Evolutionary conservation across 1,140 invertebrate species (phyloP).

Genomic region (Episyrphus balteatus): DNA sequence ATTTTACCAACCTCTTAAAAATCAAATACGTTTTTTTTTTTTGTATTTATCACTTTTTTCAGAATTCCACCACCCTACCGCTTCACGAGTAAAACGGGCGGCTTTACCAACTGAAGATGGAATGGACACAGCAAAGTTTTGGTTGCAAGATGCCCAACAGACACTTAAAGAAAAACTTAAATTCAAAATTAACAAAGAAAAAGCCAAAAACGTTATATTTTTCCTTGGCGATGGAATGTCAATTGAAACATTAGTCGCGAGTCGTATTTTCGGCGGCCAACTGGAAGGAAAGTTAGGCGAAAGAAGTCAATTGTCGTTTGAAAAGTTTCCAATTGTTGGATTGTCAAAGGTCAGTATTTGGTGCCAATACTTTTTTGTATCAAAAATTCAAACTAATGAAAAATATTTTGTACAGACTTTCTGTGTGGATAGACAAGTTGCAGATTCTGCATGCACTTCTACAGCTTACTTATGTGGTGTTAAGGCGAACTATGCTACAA

Average conservation of each 20-base stretch:
- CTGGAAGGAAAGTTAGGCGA: constrained; percentile 47
- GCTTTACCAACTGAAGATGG: no score
- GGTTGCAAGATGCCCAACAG: constrained; percentile 23
- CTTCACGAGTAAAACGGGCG: no score
- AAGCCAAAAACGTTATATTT: constrained; percentile 62
- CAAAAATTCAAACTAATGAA: background rate
- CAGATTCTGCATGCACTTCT: constrained; percentile 63
- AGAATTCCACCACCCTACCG: no score
- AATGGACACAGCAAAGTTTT: constrained; percentile 11
- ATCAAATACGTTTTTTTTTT: no score
- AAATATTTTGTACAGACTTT: constrained; percentile 32
- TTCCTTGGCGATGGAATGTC: constrained; percentile 75
- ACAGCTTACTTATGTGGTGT: constrained; percentile 64
- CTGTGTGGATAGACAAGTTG: constrained; percentile 65
- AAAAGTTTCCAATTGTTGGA: constrained; percentile 60
- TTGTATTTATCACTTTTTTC: no score
- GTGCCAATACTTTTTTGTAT: background rate
- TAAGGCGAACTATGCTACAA: constrained; percentile 53
- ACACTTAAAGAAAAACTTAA: constrained; percentile 19
- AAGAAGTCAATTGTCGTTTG: constrained; percentile 56
- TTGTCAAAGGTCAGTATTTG: constrained; percentile 52
- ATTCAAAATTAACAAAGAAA: constrained; percentile 22
- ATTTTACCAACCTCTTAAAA: no score
- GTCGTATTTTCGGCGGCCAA: constrained; percentile 57
- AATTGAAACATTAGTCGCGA: constrained; percentile 56